phyloP scores from a whole-genome alignment of 2,888 invertebrate species.

The Tipula lateralis region DNA sequence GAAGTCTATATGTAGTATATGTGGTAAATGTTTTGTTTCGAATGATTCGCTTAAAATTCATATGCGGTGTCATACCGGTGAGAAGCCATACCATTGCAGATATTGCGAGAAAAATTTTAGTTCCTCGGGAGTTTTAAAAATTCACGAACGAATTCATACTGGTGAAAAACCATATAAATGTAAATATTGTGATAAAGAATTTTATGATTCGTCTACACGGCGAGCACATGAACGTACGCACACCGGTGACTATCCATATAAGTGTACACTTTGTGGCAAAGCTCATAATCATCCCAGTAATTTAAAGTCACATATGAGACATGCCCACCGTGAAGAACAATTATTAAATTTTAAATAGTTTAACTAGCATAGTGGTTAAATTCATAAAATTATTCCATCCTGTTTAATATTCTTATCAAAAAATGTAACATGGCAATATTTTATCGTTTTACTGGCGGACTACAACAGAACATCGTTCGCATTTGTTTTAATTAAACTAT shows the following conservation, averaged over 20 bases:
- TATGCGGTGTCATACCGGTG: not conserved
- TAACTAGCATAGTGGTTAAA: not conserved
- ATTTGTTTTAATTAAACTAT: not conserved
- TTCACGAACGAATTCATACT: not conserved
- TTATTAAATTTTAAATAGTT: not conserved
- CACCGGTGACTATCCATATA: constrained; percentile 26
- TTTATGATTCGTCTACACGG: not conserved
- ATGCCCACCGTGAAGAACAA: constrained; percentile 12
- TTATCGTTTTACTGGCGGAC: too few species aligned
- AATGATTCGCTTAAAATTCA: not conserved
- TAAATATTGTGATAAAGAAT: constrained; percentile 26
- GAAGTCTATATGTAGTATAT: not conserved
- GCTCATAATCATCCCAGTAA: constrained; percentile 20
- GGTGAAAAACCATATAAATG: constrained; percentile 26
- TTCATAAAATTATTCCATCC: not conserved
- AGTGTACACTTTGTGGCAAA: constrained; percentile 19
- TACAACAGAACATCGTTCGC: not conserved
- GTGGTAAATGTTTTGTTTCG: constrained; percentile 8
- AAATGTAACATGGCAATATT: not conserved
- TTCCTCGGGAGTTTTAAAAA: not conserved
- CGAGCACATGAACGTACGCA: not conserved
- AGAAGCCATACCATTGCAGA: not conserved
- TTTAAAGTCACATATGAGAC: constrained; percentile 26
- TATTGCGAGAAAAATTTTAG: not conserved
- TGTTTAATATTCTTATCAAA: not conserved